Evolutionary conservation across 2,888 invertebrate species (phyloP).

Genomic region (Parnassius glacialis): DNA sequence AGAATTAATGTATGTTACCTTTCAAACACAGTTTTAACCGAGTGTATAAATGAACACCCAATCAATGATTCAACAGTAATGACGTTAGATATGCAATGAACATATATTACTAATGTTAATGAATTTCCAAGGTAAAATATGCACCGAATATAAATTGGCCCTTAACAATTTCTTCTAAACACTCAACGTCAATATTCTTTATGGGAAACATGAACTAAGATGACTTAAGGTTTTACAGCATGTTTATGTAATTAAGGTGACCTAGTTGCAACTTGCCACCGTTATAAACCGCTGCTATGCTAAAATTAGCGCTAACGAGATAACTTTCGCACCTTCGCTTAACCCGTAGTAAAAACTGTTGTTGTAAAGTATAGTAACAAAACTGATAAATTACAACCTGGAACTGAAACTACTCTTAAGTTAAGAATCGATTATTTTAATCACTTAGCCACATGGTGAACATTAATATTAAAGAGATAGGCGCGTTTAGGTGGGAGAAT

Average conservation of each 20-base stretch:
- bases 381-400: not conserved
- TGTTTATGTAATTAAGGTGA: constrained; percentile 17
- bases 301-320: constrained; percentile 13
- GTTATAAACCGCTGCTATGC: constrained; percentile 6
- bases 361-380: not conserved
- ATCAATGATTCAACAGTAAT: constrained; percentile 62
- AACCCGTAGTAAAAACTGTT: not conserved
- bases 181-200: too few species aligned
- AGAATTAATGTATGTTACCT: constrained; percentile 47
- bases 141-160: constrained; percentile 44
- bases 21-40: constrained; percentile 37
- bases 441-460: too few species aligned
- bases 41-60: constrained; percentile 47
- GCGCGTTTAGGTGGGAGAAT: too few species aligned
- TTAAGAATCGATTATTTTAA: too few species aligned
- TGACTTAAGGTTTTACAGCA: constrained; percentile 12
- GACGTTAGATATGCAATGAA: constrained; percentile 55
- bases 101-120: constrained; percentile 35
- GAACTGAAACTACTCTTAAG: not conserved
- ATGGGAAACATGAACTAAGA: too few species aligned
- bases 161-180: constrained; percentile 33
- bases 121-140: constrained; percentile 53
- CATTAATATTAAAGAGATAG: too few species aligned
- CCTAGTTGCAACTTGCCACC: constrained; percentile 9
- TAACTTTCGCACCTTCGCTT: constrained; percentile 10